These are phyloP conservation scores for Papilio xuthus DNA, from an alignment of 1,140 invertebrate genomes.

Conservation along the genomic window DNA sequence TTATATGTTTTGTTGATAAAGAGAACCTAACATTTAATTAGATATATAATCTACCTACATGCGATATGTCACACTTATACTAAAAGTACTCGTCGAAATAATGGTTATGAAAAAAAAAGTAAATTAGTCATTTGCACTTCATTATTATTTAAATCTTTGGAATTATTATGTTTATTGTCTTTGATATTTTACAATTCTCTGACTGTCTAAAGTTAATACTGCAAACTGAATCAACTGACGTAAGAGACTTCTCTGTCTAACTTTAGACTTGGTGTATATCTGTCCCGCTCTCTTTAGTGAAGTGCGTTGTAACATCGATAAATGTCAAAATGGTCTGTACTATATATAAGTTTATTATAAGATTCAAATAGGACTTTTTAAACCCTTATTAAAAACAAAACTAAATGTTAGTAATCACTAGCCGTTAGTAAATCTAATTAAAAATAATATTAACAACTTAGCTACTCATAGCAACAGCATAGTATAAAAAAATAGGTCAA, in stretches of 20 bases:
- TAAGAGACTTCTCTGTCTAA: slow-evolving; percentile 9
- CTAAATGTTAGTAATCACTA: slow-evolving; percentile 1
- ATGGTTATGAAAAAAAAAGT: not conserved
- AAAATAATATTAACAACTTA: slow-evolving; percentile 20
- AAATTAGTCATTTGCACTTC: not conserved
- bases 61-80: not conserved
- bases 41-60: slow-evolving; percentile 1
- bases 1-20: too few relatives aligned
- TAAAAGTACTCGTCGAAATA: not conserved
- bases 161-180: slow-evolving; percentile 1
- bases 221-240: not conserved
- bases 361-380: not conserved
- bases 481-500: slow-evolving; percentile 13
- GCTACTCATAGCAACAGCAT: slow-evolving; percentile 9
- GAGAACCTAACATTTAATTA: not conserved
- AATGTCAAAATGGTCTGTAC: not conserved
- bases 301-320: not conserved
- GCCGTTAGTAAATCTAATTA: not conserved
- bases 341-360: slow-evolving; percentile 4
- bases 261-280: not conserved
- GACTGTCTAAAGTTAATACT: not conserved
- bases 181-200: not conserved
- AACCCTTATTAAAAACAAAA: not conserved
- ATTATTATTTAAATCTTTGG: slow-evolving; percentile 5
- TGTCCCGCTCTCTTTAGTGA: not conserved